Evolutionary conservation across 35 echinoderm and acorn worm species (phyloP).

Genomic region (Antedon bifida): DNA sequence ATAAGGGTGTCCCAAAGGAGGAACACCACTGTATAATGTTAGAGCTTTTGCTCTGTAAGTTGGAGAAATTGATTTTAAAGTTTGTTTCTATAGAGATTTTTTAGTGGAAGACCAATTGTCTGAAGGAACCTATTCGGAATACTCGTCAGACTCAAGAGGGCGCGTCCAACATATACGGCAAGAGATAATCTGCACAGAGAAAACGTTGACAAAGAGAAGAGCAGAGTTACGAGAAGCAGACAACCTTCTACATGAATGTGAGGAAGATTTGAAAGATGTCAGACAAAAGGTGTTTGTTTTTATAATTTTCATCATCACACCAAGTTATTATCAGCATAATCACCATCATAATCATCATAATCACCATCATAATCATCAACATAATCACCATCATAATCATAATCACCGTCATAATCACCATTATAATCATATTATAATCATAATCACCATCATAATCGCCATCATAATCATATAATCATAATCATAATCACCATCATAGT

Average conservation of each 20-base stretch:
- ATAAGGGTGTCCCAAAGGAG: too few relatives aligned
- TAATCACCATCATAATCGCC: too few relatives aligned
- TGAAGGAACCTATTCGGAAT: not conserved
- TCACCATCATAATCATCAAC: too few relatives aligned
- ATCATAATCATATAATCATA: too few relatives aligned
- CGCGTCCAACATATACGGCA: not conserved
- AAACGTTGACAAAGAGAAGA: slow-evolving; percentile 76
- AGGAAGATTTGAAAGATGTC: slow-evolving; percentile 47
- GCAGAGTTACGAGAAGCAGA: slow-evolving; percentile 80
- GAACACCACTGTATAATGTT: not conserved
- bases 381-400: too few relatives aligned
- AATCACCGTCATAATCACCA: too few relatives aligned
- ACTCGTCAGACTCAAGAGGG: not conserved
- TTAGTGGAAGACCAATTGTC: slow-evolving; percentile 10
- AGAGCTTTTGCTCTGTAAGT: not conserved
- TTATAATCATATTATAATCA: too few relatives aligned
- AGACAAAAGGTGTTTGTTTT: slow-evolving; percentile 40
- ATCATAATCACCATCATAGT: too few relatives aligned
- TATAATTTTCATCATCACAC: too few relatives aligned
- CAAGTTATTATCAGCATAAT: too few relatives aligned
- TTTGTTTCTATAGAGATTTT: slow-evolving; percentile 32
- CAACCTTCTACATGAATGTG: slow-evolving; percentile 60
- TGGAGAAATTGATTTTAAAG: not conserved
- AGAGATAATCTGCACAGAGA: slow-evolving; percentile 69
- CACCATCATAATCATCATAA: too few relatives aligned